These are phyloP conservation scores for Drosophila formosana DNA, from an alignment of 2,888 invertebrate species.

Conservation along the genomic window DNA sequence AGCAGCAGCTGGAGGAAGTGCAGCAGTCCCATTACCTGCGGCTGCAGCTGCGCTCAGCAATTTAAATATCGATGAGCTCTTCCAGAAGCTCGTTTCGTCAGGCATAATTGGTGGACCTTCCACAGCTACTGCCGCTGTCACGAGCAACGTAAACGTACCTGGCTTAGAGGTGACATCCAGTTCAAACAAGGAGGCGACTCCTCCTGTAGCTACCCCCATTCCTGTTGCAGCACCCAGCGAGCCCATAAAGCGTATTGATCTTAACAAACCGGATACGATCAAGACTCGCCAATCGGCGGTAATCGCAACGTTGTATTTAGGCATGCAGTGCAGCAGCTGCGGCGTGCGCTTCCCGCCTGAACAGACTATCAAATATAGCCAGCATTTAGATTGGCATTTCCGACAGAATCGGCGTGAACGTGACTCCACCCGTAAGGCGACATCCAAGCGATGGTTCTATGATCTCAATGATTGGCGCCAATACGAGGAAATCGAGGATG, in stretches of 20 bases:
- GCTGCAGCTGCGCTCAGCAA: conserved; percentile 82
- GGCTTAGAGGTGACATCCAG: conserved; percentile 22
- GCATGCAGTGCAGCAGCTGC: conserved; percentile 98
- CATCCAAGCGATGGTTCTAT: conserved; percentile 95
- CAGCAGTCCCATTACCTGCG: conserved; percentile 34
- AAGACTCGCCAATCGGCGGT: conserved; percentile 91
- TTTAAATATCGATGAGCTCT: conserved; percentile 92
- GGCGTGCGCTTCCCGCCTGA: conserved; percentile 97
- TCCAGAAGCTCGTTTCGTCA: conserved; percentile 93
- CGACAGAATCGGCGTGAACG: conserved; percentile 95
- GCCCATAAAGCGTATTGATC: conserved; percentile 88
- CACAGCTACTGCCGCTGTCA: conserved; percentile 19
- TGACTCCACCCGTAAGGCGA: conserved; percentile 93
- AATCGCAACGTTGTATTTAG: conserved; percentile 91
- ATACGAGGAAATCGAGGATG: conserved; percentile 96
- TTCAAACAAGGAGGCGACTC: conserved; percentile 31
- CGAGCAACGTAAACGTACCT: conserved; percentile 18
- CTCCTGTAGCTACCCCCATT: conserved; percentile 3
- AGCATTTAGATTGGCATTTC: conserved; percentile 99
- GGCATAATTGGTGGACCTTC: conserved; percentile 88
- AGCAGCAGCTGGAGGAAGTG: conserved; percentile 13
- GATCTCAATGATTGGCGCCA: conserved; percentile 96
- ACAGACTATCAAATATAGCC: conserved; percentile 94
- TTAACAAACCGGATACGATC: conserved; percentile 90
- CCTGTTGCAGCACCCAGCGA: conserved; percentile 42